Evolutionary conservation across 2,888 invertebrate species (phyloP).

Genomic region (Bembecia ichneumoniformis): DNA sequence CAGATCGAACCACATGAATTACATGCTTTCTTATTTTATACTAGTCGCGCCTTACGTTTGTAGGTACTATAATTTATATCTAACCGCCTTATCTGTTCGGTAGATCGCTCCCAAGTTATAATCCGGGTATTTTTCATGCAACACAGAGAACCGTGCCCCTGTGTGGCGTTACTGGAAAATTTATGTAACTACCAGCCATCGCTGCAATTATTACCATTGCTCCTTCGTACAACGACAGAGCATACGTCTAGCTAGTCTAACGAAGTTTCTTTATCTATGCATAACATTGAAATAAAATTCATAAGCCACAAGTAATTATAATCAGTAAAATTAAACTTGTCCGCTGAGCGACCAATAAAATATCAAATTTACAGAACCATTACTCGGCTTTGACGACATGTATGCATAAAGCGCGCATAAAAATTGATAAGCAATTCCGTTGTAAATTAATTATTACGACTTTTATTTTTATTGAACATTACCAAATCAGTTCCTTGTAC

Average conservation of each 20-base stretch:
- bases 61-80: constrained; percentile 68
- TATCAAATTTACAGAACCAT: constrained; percentile 41
- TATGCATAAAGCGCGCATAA: constrained; percentile 33
- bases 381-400: constrained; percentile 31
- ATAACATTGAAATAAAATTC: neutral
- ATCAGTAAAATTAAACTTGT: neutral
- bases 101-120: constrained; percentile 65
- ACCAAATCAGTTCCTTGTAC: constrained; percentile 1
- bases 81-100: constrained; percentile 54
- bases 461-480: constrained; percentile 25
- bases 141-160: constrained; percentile 28
- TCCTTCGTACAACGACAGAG: neutral
- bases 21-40: constrained; percentile 71
- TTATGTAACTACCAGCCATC: constrained; percentile 49
- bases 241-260: neutral
- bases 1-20: constrained; percentile 64
- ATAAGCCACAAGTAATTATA: neutral
- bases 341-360: constrained; percentile 33
- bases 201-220: constrained; percentile 52
- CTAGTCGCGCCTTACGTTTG: constrained; percentile 66
- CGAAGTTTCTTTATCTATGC: neutral
- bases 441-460: constrained; percentile 41
- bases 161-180: constrained; percentile 43
- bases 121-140: constrained; percentile 69
- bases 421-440: constrained; percentile 35